Percentiles rank a stretch among this genome's conserved stretches.
Evolutionary conservation across 2,113 vertebrate genomes (phyloP).

Genomic region (Salvelinus alpinus): DNA sequence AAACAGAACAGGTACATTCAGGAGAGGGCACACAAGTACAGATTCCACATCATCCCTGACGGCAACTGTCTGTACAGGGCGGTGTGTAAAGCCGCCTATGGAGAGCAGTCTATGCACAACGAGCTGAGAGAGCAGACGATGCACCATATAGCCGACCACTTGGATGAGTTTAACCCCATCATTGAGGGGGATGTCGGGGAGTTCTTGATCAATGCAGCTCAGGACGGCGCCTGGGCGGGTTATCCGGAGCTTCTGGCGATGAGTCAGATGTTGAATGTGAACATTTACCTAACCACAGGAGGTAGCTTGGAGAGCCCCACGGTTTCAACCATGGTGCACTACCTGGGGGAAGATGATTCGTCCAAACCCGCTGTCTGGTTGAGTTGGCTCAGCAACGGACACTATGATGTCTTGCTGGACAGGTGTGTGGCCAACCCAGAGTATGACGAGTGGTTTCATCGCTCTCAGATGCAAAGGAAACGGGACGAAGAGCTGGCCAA

Average conservation of each 20-base stretch:
- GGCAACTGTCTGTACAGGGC: slow-evolving; percentile 97
- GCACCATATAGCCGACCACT: slow-evolving; percentile 93
- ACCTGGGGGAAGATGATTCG: slow-evolving; percentile 84
- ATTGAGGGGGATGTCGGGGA: slow-evolving; percentile 95
- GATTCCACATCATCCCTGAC: slow-evolving; percentile 97
- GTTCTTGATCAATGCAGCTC: slow-evolving; percentile 90
- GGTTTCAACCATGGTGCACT: slow-evolving; percentile 95
- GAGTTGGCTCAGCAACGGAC: slow-evolving; percentile 97
- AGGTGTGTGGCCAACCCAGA: slow-evolving; percentile 85
- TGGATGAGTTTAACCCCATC: slow-evolving; percentile 90
- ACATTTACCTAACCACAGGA: slow-evolving; percentile 91
- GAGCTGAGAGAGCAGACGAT: slow-evolving; percentile 93
- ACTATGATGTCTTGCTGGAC: slow-evolving; percentile 92
- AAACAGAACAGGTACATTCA: slow-evolving; percentile 91
- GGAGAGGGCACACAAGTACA: slow-evolving; percentile 82
- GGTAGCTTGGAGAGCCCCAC: slow-evolving; percentile 93
- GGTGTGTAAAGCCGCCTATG: slow-evolving; percentile 86
- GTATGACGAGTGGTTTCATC: slow-evolving; percentile 91
- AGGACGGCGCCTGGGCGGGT: slow-evolving; percentile 95
- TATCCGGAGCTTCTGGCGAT: slow-evolving; percentile 96
- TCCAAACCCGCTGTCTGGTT: slow-evolving; percentile 86
- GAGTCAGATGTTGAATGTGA: slow-evolving; percentile 94
- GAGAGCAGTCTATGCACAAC: slow-evolving; percentile 86
- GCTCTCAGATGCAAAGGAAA: slow-evolving; percentile 86
- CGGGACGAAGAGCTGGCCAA: slow-evolving; percentile 93